A percentile compares a stretch with the other conserved stretches of the same genome.
Evolutionary conservation across 2,888 invertebrate genomes (phyloP).

Genomic region (Brachyopa scutellaris): DNA sequence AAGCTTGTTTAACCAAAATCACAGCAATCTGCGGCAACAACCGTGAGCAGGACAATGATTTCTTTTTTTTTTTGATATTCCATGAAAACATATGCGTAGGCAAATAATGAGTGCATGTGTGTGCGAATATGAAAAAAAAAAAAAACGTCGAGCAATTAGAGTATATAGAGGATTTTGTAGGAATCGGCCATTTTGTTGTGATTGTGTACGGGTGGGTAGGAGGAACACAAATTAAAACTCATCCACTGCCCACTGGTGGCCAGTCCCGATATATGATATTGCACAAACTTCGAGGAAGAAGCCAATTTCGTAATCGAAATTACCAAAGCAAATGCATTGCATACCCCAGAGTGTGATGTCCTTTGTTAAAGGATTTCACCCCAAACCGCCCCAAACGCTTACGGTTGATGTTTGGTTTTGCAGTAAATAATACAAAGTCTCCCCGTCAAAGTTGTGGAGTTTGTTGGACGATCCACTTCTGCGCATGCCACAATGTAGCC

Average conservation of each 20-base stretch:
- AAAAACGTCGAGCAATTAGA: slow-evolving; percentile 48
- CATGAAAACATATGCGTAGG: slow-evolving; percentile 69
- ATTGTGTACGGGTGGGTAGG: neutral
- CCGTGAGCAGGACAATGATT: slow-evolving; percentile 59
- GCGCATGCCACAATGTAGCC: slow-evolving; percentile 69
- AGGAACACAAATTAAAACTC: neutral
- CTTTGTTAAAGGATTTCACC: slow-evolving; percentile 53
- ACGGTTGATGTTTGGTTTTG: slow-evolving; percentile 41
- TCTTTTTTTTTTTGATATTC: slow-evolving; percentile 23
- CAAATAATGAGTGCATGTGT: slow-evolving; percentile 46
- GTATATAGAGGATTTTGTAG: slow-evolving; percentile 43
- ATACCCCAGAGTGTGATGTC: slow-evolving; percentile 65
- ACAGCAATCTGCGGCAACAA: slow-evolving; percentile 55
- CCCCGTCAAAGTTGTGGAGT: slow-evolving; percentile 19
- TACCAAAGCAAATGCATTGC: slow-evolving; percentile 67
- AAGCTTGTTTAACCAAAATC: slow-evolving; percentile 74
- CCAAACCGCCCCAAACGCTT: neutral
- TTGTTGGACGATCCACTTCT: neutral
- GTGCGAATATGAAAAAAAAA: neutral
- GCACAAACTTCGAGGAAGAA: slow-evolving; percentile 15
- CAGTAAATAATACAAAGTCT: slow-evolving; percentile 61
- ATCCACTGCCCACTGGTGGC: neutral
- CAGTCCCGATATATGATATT: no score
- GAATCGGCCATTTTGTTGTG: slow-evolving; percentile 71
- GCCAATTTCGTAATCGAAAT: slow-evolving; percentile 70